These are phyloP conservation scores for Heliopora coerulea DNA, from an alignment of 92 coral and sea anemone species.

Conservation along the genomic window DNA sequence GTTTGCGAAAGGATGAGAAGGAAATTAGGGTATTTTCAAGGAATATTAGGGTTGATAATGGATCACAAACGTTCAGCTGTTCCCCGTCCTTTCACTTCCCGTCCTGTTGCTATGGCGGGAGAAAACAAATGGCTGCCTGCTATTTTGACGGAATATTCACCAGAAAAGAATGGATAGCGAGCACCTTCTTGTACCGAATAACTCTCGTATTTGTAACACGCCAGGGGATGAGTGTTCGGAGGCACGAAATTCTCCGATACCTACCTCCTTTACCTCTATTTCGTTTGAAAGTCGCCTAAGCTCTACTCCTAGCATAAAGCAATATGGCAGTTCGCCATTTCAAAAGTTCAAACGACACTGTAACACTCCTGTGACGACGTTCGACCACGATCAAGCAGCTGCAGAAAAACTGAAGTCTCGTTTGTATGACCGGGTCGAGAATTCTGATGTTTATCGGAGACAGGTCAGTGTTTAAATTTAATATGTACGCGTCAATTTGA, in stretches of 20 bases:
- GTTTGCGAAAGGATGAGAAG: too few relatives aligned
- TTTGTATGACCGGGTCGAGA: slow-evolving; percentile 85
- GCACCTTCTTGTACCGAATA: slow-evolving; percentile 6
- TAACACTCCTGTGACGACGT: not conserved
- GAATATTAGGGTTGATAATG: too few relatives aligned
- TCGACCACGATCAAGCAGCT: slow-evolving; percentile 66
- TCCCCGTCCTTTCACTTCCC: slow-evolving; percentile 13
- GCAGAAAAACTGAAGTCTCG: slow-evolving; percentile 81
- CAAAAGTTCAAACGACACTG: not conserved
- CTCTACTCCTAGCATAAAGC: not conserved
- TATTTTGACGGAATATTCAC: slow-evolving; percentile 3
- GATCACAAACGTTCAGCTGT: too few relatives aligned
- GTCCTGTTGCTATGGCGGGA: slow-evolving; percentile 40
- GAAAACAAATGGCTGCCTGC: slow-evolving; percentile 15
- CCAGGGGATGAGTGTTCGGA: not conserved
- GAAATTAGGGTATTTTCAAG: too few relatives aligned
- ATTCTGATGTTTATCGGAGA: slow-evolving; percentile 84
- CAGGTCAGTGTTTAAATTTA: slow-evolving; percentile 53
- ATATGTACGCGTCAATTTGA: too few relatives aligned
- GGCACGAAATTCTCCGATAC: not conserved
- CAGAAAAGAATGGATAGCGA: slow-evolving; percentile 11
- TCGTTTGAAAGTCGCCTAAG: slow-evolving; percentile 15
- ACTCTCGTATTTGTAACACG: slow-evolving; percentile 15
- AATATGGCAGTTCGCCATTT: slow-evolving; percentile 7
- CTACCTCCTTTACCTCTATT: slow-evolving; percentile 6